Evolutionary conservation across 2,888 invertebrate genomes (phyloP), one percentile per base, ranked within the genome.

Genomic region (Synergus laeviventris): DNA sequence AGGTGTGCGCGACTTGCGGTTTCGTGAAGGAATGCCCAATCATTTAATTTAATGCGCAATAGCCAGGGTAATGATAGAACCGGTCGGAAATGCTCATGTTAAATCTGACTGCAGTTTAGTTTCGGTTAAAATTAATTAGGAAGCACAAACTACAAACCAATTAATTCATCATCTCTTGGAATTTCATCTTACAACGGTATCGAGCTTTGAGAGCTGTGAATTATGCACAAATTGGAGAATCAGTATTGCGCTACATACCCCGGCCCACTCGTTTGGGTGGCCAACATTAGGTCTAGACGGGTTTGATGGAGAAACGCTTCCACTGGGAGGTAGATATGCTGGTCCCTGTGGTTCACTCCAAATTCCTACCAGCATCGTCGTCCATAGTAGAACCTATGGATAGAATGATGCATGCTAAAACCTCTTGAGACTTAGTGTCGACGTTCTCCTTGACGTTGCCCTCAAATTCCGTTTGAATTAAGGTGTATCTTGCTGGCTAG

Each of bases 271-370:
- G 76, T 91, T 91, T 59, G 91, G 91, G 82, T 91, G 91, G 75
- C 90, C 91, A 54, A 78, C 80, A 12, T 84, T 83, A 1, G 75
- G 56, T 54, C 66, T 78, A 78, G 80, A 75, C 24, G 80, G 81
- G 39, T 75, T 82, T 80, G n/a, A 82, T 83, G 74, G 56, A 74
- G 70, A 76, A 76, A 62, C 78, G 79, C 70, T 78, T 16, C 91
- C 90, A 82, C 91, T 92, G 0, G 93, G 93, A 31, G 93, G 93
- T 75, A 93, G 90, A 84, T 93, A 93, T 78, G 92, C 92, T 79
- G 93, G 86, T 76, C 89, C 89, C 82, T 91, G 91, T 90, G 84
- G 92, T 90, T 91, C 82, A 89, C 89, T 91, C 89, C 91, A 85
- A 91, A 88, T 84, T 91, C 91, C 87, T 90, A 86, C 88, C 91